Percentiles rank a stretch among this genome's conserved stretches.
Conservation (phyloP, 2,797 vertebrate genomes). For the Xenentodon cancila region DNA sequence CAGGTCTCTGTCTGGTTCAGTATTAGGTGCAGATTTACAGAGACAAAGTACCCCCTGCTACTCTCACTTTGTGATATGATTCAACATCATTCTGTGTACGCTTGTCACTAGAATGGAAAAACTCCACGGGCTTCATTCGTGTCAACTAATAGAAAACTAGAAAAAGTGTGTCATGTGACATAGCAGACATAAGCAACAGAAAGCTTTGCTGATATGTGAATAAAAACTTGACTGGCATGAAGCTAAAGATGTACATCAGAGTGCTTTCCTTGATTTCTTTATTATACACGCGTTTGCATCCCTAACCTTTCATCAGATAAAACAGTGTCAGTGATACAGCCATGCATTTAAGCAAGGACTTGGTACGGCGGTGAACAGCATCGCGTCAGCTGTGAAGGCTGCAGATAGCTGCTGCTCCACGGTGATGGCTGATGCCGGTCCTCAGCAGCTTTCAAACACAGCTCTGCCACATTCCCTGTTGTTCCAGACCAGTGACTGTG, state of each 20-base stretch:
- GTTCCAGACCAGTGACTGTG: slow-evolving; percentile 51
- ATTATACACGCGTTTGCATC: slow-evolving; percentile 18
- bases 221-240: no score
- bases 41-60: neutral
- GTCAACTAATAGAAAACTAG: slow-evolving; percentile 36
- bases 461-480: slow-evolving; percentile 37
- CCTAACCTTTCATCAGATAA: neutral
- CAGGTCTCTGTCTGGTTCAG: neutral
- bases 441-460: slow-evolving; percentile 35
- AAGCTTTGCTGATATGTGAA: neutral
- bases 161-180: slow-evolving; percentile 24
- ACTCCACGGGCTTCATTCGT: slow-evolving; percentile 9
- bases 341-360: slow-evolving; percentile 31
- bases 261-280: slow-evolving; percentile 14
- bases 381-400: slow-evolving; percentile 34
- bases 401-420: slow-evolving; percentile 19
- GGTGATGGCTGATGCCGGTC: slow-evolving; percentile 42
- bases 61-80: neutral
- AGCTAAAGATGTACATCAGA: neutral
- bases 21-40: neutral
- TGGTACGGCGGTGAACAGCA: neutral
- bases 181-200: slow-evolving; percentile 13
- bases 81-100: slow-evolving; percentile 9
- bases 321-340: no score
- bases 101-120: slow-evolving; percentile 28